Percentiles rank a stretch among this genome's conserved stretches.
These are phyloP conservation scores for Halcyon chelicuti DNA, from an alignment of 2,797 vertebrate species.

Conservation along the genomic window DNA sequence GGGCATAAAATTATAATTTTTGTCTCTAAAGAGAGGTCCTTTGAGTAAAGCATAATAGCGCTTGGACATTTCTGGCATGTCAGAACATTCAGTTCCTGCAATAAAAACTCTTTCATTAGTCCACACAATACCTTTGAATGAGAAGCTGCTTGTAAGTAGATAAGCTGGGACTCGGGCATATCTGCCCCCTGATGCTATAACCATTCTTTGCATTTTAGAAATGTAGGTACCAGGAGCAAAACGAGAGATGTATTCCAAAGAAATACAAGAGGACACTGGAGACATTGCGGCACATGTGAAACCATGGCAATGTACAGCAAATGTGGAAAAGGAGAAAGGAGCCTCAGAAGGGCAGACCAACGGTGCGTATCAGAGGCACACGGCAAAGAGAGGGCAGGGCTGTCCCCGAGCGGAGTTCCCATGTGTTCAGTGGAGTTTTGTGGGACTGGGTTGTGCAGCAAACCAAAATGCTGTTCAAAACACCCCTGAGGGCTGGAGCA, in stretches of 20 bases:
- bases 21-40: conserved; percentile 74
- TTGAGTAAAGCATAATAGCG: conserved; percentile 69
- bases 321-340: neutral
- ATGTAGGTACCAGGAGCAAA: neutral
- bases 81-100: conserved; percentile 76
- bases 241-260: neutral
- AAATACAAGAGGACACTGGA: neutral
- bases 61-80: conserved; percentile 73
- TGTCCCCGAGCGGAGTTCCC: neutral
- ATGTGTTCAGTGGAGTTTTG: neutral
- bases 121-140: conserved; percentile 48
- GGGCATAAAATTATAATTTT: conserved; percentile 76
- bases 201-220: neutral
- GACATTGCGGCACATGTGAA: neutral
- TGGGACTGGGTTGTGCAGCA: neutral
- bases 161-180: conserved; percentile 33
- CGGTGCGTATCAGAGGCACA: neutral
- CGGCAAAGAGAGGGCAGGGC: conserved; percentile 2
- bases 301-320: neutral
- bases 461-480: neutral
- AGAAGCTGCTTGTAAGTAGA: conserved; percentile 42
- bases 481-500: neutral
- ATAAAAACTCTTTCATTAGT: conserved; percentile 64
- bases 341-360: neutral
- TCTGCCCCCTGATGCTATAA: neutral